phyloP scores from a whole-genome alignment of 2,113 vertebrate genomes.

The Psittacula cyanocephala region DNA sequence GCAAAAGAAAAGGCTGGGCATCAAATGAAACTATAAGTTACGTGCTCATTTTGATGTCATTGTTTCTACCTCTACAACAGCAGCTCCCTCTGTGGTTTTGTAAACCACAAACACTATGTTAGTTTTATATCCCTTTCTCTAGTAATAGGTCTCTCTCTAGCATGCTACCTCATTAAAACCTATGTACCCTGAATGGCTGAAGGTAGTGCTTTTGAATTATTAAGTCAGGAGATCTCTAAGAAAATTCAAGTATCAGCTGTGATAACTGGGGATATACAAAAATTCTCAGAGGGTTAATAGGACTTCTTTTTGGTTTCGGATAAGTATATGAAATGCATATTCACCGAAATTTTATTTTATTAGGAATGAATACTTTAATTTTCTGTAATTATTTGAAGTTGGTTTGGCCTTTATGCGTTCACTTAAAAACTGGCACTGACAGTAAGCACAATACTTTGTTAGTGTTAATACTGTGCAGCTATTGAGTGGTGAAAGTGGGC shows the following conservation, averaged over 20 bases:
- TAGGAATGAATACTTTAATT: neutral
- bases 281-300: neutral
- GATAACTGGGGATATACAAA: neutral
- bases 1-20: neutral
- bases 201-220: neutral
- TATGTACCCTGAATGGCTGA: neutral
- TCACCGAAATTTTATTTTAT: neutral
- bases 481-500: neutral
- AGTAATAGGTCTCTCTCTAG: neutral
- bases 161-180: neutral
- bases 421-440: neutral
- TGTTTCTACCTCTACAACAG: neutral
- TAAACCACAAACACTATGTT: neutral
- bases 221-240: neutral
- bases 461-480: neutral
- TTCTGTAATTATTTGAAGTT: neutral
- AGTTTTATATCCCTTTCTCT: neutral
- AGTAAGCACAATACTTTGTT: neutral
- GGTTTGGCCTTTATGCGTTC: neutral
- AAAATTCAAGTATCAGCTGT: neutral
- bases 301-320: constrained; percentile 3
- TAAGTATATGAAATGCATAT: neutral
- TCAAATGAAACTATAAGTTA: constrained; percentile 30
- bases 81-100: neutral
- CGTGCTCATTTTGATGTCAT: neutral